phyloP scores from a whole-genome alignment of 2,888 invertebrate species.

The Melanostoma scalare region DNA sequence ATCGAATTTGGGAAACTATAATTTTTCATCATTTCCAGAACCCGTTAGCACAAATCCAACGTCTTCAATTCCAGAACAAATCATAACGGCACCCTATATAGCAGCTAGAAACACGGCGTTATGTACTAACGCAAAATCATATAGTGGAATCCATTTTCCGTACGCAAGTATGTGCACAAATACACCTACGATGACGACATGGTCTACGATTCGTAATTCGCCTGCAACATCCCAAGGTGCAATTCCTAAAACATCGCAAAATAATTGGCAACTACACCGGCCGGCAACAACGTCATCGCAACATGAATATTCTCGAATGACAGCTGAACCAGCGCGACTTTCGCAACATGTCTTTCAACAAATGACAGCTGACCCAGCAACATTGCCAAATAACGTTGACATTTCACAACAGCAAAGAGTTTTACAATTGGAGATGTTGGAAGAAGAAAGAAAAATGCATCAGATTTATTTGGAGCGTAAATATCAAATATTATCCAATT shows the following conservation, averaged over 20 bases:
- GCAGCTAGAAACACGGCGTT: background rate
- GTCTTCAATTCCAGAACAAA: background rate
- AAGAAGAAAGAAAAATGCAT: conserved; percentile 50
- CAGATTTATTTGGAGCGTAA: conserved; percentile 30
- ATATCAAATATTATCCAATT: too few species aligned
- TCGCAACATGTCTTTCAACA: background rate
- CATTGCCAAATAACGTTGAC: conserved; percentile 3
- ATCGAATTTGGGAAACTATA: background rate
- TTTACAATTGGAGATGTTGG: conserved; percentile 45
- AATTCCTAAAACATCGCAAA: conserved; percentile 6
- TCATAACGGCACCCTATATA: background rate
- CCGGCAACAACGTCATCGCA: conserved; percentile 1
- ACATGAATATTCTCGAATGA: conserved; percentile 1
- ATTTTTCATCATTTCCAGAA: background rate
- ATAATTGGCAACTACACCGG: background rate
- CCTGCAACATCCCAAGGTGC: background rate
- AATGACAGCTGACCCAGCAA: background rate
- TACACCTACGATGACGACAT: conserved; percentile 14
- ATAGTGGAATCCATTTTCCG: background rate
- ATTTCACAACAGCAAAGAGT: conserved; percentile 12
- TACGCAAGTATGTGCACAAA: conserved; percentile 1
- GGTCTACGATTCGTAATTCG: background rate
- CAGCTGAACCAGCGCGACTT: conserved; percentile 7
- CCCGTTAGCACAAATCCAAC: background rate
- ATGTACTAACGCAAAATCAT: background rate